Evolutionary conservation across 2,113 vertebrate genomes (phyloP).

Genomic region (Varanus salvator): DNA sequence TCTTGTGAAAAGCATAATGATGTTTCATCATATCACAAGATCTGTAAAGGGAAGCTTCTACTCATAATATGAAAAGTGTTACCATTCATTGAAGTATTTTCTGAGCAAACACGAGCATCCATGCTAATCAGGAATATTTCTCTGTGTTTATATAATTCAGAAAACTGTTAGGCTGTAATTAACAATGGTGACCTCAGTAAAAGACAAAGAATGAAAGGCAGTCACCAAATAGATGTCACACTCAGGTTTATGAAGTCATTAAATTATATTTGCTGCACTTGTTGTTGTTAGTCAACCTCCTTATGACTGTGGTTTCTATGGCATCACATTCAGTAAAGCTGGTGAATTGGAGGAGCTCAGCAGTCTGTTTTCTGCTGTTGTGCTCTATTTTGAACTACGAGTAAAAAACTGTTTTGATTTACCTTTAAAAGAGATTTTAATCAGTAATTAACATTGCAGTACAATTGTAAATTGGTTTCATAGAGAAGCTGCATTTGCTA

Average conservation of each 20-base stretch:
- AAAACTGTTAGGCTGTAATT: slow-evolving; percentile 25
- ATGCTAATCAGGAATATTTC: slow-evolving; percentile 34
- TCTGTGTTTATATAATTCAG: slow-evolving; percentile 23
- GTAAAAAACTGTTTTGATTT: neutral
- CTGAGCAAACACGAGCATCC: neutral
- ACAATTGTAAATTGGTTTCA: neutral
- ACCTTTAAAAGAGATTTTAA: neutral
- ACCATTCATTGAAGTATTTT: neutral
- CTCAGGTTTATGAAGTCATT: neutral
- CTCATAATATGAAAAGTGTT: neutral
- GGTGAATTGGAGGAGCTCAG: neutral
- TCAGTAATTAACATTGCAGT: neutral
- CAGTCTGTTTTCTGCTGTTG: neutral
- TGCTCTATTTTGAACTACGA: neutral
- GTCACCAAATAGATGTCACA: slow-evolving; percentile 10
- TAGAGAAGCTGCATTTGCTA: neutral
- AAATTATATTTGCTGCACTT: neutral
- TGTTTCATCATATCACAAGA: too few relatives aligned
- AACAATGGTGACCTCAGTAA: slow-evolving; percentile 18
- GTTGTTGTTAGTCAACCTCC: neutral
- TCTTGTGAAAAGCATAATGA: too few relatives aligned
- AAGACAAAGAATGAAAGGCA: neutral
- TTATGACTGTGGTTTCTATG: neutral
- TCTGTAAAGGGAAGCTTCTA: neutral
- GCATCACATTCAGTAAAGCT: neutral